Percentiles rank a stretch among this genome's conserved stretches.
These are phyloP conservation scores for Salticus scenicus DNA, from an alignment of 2,888 invertebrate species.

Conservation along the genomic window DNA sequence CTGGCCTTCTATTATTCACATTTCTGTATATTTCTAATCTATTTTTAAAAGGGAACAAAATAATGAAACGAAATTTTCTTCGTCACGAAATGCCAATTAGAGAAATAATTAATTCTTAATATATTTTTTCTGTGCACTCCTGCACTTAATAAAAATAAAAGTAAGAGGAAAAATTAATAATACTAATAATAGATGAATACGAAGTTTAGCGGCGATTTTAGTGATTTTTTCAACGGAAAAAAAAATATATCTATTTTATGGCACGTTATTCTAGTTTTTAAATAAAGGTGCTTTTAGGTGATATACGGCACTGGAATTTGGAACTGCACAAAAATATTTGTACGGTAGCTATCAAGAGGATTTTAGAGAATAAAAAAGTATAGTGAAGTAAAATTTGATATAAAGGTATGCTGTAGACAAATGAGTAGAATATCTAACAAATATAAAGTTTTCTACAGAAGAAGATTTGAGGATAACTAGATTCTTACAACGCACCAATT, in stretches of 20 bases:
- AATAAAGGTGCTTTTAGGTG: not conserved
- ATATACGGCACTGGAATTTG: not conserved
- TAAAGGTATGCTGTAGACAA: not conserved
- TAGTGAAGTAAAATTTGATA: constrained; percentile 6
- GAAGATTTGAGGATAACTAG: not conserved
- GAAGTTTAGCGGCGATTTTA: not conserved
- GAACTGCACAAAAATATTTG: constrained; percentile 1
- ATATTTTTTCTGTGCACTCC: not conserved
- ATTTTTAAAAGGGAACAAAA: not conserved
- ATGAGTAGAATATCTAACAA: not conserved
- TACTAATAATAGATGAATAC: no score
- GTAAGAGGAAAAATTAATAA: not conserved
- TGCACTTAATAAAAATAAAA: not conserved
- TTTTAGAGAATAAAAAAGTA: not conserved
- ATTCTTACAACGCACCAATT: constrained; percentile 31
- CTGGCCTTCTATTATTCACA: constrained; percentile 7
- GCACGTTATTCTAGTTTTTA: not conserved
- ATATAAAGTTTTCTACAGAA: not conserved
- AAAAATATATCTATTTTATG: not conserved
- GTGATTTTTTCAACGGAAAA: not conserved
- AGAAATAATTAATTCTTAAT: not conserved
- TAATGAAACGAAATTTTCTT: not conserved
- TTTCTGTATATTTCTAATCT: not conserved
- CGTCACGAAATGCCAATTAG: not conserved
- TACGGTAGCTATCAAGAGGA: not conserved